These are phyloP conservation scores for Dastarcus helophoroides DNA, from an alignment of 2,888 invertebrate genomes.

Conservation along the genomic window DNA sequence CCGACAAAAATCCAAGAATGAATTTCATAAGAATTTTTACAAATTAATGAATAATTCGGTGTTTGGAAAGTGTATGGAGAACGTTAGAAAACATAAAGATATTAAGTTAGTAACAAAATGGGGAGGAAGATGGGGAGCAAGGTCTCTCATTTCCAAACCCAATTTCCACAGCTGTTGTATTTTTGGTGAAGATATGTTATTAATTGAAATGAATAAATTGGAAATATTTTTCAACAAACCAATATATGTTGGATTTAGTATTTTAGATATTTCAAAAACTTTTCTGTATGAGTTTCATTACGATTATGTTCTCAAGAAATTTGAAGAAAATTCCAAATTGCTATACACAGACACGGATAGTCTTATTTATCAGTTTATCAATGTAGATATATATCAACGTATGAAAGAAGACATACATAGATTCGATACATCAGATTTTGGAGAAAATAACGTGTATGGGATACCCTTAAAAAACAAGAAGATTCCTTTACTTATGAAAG, in stretches of 20 bases:
- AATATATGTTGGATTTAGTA: conserved; percentile 14
- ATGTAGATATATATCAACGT: conserved; percentile 11
- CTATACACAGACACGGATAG: conserved; percentile 10
- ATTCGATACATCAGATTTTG: conserved; percentile 14
- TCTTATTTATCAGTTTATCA: conserved; percentile 6
- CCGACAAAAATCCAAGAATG: conserved; percentile 13
- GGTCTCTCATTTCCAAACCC: conserved; percentile 13
- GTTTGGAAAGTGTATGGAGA: conserved; percentile 10
- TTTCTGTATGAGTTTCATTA: conserved; percentile 18
- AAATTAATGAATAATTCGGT: conserved; percentile 9
- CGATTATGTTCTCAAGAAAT: conserved; percentile 13
- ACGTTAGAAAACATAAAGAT: conserved; percentile 10
- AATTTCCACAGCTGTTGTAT: conserved; percentile 15
- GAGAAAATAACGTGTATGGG: conserved; percentile 6
- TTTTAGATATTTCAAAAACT: conserved; percentile 17
- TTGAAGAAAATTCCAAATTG: conserved; percentile 11
- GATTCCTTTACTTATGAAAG: conserved; percentile 11
- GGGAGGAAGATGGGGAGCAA: conserved; percentile 12
- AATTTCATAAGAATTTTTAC: conserved; percentile 9
- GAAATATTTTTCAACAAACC: conserved; percentile 14
- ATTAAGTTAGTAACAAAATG: conserved; percentile 10
- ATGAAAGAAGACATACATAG: conserved; percentile 11
- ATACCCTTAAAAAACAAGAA: conserved; percentile 11
- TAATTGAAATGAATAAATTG: conserved; percentile 13
- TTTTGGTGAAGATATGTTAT: conserved; percentile 11